These are phyloP conservation scores for Stichodactyla helianthus DNA, from an alignment of 64 coral and sea anemone genomes.

Conservation along the genomic window DNA sequence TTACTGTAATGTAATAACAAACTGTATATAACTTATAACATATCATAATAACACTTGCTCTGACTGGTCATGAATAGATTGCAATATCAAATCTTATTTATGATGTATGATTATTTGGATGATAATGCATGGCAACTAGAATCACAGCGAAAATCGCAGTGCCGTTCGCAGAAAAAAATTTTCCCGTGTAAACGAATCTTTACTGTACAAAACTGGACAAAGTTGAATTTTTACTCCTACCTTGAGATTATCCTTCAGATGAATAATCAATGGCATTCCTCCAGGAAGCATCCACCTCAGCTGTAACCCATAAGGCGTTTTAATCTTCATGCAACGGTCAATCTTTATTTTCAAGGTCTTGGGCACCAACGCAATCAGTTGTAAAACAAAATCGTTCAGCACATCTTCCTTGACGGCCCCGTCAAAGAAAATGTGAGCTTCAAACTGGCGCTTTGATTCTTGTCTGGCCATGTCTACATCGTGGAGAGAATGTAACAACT, in stretches of 20 bases:
- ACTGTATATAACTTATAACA: no score
- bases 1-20: no score
- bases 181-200: no score
- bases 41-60: no score
- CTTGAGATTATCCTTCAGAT: conserved; percentile 90
- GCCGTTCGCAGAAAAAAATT: no score
- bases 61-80: no score
- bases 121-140: no score
- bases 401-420: conserved; percentile 77
- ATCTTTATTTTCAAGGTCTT: conserved; percentile 64
- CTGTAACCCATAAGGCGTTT: conserved; percentile 95
- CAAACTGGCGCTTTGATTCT: conserved; percentile 64
- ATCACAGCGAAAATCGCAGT: no score
- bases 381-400: conserved; percentile 72
- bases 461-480: conserved; percentile 60
- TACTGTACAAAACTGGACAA: neutral
- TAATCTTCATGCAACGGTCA: conserved; percentile 53
- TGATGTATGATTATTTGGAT: no score
- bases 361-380: conserved; percentile 71
- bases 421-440: conserved; percentile 96
- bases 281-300: conserved; percentile 82
- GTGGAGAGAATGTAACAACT: conserved; percentile 73
- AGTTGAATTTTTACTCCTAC: conserved; percentile 17
- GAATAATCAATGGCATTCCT: conserved; percentile 75
- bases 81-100: no score